Percentiles rank a stretch among this genome's conserved stretches.
Conservation (phyloP, 1,140 invertebrate genomes). For the Camponotus pennsylvanicus region DNA sequence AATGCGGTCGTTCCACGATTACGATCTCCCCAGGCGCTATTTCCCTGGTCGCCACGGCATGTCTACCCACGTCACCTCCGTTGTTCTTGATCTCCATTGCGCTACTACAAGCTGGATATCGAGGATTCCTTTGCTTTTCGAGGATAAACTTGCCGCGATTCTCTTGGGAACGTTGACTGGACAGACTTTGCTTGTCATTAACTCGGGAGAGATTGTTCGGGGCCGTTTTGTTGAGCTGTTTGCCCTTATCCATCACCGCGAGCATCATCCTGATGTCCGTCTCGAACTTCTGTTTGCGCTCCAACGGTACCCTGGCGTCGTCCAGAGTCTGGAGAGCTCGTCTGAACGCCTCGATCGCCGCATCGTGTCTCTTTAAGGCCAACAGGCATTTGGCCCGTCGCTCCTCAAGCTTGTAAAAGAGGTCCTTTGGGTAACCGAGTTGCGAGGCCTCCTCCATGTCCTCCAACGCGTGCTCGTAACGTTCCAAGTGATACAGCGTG, state of each 20-base stretch:
- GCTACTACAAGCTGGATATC: slow-evolving; percentile 87
- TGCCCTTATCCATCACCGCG: slow-evolving; percentile 88
- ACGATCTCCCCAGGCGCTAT: slow-evolving; percentile 90
- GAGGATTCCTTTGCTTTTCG: slow-evolving; percentile 81
- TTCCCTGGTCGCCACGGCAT: slow-evolving; percentile 88
- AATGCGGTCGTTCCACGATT: slow-evolving; percentile 91
- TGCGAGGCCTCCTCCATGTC: slow-evolving; percentile 91
- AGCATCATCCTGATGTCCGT: slow-evolving; percentile 91
- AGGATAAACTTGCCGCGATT: slow-evolving; percentile 70
- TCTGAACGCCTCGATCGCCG: slow-evolving; percentile 90
- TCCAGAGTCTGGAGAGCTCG: slow-evolving; percentile 89
- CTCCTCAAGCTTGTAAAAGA: slow-evolving; percentile 92
- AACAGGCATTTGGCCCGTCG: slow-evolving; percentile 92
- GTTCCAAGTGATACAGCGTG: slow-evolving; percentile 92
- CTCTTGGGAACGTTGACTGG: slow-evolving; percentile 74
- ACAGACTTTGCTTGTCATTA: slow-evolving; percentile 73
- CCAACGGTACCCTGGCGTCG: slow-evolving; percentile 88
- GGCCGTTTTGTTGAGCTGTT: slow-evolving; percentile 81
- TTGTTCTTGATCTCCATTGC: slow-evolving; percentile 87
- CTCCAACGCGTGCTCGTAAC: slow-evolving; percentile 88
- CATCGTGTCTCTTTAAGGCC: slow-evolving; percentile 89
- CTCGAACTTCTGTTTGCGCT: slow-evolving; percentile 89
- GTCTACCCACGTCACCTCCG: slow-evolving; percentile 86
- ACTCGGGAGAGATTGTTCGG: slow-evolving; percentile 73
- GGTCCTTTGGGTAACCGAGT: slow-evolving; percentile 91